Evolutionary conservation across 2,888 invertebrate species (phyloP), one percentile per base, ranked within the genome.

Genomic region (Terebella lapidaria): DNA sequence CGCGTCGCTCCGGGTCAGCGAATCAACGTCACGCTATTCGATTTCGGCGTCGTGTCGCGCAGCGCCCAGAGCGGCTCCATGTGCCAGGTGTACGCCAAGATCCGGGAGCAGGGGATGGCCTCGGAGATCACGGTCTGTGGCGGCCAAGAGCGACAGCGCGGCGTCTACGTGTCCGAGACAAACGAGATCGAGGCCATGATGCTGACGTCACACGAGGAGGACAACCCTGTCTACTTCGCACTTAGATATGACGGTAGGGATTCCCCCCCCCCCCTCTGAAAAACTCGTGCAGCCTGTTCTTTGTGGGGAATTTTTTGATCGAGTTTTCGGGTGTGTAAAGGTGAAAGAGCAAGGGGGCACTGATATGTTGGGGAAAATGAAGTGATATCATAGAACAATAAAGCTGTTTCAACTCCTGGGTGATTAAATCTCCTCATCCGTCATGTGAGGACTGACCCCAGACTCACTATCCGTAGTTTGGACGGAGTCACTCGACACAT

Each of bases 21-120:
- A 29, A 58, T 67, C 56, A 67, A 67, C 60, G 51, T 67, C 56
- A 67, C 62, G 10, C 66, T 67, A 26, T 28, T 52, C 42, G 65
- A 67, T 60, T 67, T 66, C 51, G 65, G 65, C 15, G 60, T 65
- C 28, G 60, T 60, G 22, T 26, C 42, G 1, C 54, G 63, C 20
- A 51, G 30, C 27, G 29, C 45, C 2, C 46, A 54, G 42, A 58
- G 52, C 26, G 58, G 29, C 29, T 57, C 54, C 42, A 47, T 64
- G 29, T 64, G 64, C 25, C 58, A 57, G 64, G 58, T 56, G 56
- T 22, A 58, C 27, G 61, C 59, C 49, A 57, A 52, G 46, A 26
- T 64, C 28, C 54, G 45, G 2, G 64, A 64, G 58, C 42, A 28
- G 27, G 58, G 45, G 1, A 25, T 58, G n/a, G 54, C 56, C 26